Conservation (phyloP, 2,113 vertebrate genomes). For the Psilopsiagon aurifrons region DNA sequence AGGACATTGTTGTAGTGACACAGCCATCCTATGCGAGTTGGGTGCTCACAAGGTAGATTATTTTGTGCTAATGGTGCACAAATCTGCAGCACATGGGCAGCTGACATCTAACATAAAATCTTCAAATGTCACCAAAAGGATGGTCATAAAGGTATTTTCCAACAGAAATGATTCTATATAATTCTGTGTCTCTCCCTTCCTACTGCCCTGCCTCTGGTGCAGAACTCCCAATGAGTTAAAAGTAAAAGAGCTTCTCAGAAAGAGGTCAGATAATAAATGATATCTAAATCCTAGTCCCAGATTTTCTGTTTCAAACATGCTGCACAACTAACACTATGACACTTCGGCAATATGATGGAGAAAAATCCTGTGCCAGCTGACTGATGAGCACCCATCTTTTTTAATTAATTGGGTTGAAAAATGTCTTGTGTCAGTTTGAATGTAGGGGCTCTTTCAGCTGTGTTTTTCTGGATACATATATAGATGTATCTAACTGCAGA, state of each 20-base stretch:
- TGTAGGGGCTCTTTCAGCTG: constrained; percentile 52
- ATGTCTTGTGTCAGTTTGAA: constrained; percentile 49
- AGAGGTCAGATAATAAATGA: constrained; percentile 54
- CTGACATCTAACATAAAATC: background rate
- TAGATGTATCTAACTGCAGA: constrained; percentile 33
- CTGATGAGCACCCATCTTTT: constrained; percentile 69
- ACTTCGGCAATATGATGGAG: constrained; percentile 71
- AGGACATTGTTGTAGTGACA: background rate
- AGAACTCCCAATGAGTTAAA: constrained; percentile 29
- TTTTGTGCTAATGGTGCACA: rapidly evolving
- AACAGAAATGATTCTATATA: background rate
- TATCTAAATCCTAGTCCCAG: constrained; percentile 57
- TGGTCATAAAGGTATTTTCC: background rate
- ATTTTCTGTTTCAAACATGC: constrained; percentile 69
- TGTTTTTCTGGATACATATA: constrained; percentile 44
- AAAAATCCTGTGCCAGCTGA: constrained; percentile 57
- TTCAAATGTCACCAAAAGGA: rapidly evolving
- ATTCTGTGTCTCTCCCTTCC: background rate
- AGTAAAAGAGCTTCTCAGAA: constrained; percentile 24
- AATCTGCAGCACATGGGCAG: rapidly evolving
- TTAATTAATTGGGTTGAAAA: constrained; percentile 75
- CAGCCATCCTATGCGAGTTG: rapidly evolving
- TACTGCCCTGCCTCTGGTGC: background rate
- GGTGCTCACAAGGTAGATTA: background rate
- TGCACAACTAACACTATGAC: constrained; percentile 69